These are phyloP conservation scores for Dolomedes plantarius DNA, from an alignment of 2,888 invertebrate species.

Conservation along the genomic window DNA sequence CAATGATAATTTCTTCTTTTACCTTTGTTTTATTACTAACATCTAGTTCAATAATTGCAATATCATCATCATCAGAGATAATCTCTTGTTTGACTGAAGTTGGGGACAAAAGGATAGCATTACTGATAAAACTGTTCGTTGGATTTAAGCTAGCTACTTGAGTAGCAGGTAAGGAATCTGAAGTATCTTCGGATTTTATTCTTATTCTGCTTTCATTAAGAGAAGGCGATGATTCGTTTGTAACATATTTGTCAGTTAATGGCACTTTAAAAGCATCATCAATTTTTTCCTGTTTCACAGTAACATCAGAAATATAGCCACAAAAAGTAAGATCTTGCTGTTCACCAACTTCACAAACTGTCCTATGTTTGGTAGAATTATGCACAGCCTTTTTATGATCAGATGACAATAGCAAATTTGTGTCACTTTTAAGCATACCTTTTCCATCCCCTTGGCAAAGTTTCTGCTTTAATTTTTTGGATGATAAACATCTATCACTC, in stretches of 20 bases:
- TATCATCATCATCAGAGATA: not conserved
- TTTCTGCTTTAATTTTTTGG: too few relatives aligned
- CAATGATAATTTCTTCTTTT: not conserved
- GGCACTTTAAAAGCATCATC: too few relatives aligned
- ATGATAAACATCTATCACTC: too few relatives aligned
- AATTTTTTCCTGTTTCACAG: too few relatives aligned
- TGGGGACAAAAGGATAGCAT: not conserved
- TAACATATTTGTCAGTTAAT: not conserved
- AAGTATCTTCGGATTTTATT: not conserved
- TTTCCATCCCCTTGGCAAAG: too few relatives aligned
- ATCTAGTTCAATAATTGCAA: not conserved
- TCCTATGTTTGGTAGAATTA: too few relatives aligned
- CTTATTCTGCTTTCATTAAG: not conserved
- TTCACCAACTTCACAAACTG: too few relatives aligned
- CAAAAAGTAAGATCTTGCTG: too few relatives aligned
- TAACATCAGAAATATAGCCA: too few relatives aligned
- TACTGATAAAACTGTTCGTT: not conserved
- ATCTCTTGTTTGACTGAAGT: not conserved
- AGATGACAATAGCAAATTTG: too few relatives aligned
- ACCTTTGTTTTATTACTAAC: not conserved
- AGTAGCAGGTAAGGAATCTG: constrained; percentile 17
- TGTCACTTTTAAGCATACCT: too few relatives aligned
- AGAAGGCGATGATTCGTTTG: not conserved
- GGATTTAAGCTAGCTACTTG: not conserved
- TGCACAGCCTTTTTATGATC: too few relatives aligned